Conservation (phyloP, 2,797 vertebrate species). For the Glossophaga mutica region DNA sequence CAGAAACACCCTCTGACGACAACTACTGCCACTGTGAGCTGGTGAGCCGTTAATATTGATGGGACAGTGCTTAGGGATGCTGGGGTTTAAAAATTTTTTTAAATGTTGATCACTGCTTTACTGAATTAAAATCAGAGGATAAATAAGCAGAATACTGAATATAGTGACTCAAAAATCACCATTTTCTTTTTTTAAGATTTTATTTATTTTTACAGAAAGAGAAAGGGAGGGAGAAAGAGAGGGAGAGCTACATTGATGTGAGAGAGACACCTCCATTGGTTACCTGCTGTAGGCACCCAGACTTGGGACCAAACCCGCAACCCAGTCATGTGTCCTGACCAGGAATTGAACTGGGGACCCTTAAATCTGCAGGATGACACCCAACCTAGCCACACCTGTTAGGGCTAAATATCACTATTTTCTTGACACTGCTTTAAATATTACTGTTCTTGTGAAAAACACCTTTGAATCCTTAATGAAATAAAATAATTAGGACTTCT, state of each 20-base stretch:
- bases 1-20: background rate
- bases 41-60: background rate
- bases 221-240: background rate
- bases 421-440: slow-evolving; percentile 46
- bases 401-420: background rate
- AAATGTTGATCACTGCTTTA: background rate
- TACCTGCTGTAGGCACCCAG: background rate
- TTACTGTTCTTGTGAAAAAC: slow-evolving; percentile 44
- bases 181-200: background rate
- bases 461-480: slow-evolving; percentile 22
- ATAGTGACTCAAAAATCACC: slow-evolving; percentile 36
- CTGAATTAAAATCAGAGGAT: slow-evolving; percentile 21
- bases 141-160: slow-evolving; percentile 48
- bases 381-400: background rate
- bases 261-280: background rate
- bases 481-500: slow-evolving; percentile 47
- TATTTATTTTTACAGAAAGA: background rate
- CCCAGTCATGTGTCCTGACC: background rate
- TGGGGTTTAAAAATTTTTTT: background rate
- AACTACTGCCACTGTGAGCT: background rate
- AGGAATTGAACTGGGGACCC: background rate
- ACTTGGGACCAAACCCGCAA: background rate
- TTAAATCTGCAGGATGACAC: background rate
- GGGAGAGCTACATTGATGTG: background rate
- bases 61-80: background rate